Evolutionary conservation across 2,113 vertebrate species (phyloP).

Genomic region (Antechinus flavipes): DNA sequence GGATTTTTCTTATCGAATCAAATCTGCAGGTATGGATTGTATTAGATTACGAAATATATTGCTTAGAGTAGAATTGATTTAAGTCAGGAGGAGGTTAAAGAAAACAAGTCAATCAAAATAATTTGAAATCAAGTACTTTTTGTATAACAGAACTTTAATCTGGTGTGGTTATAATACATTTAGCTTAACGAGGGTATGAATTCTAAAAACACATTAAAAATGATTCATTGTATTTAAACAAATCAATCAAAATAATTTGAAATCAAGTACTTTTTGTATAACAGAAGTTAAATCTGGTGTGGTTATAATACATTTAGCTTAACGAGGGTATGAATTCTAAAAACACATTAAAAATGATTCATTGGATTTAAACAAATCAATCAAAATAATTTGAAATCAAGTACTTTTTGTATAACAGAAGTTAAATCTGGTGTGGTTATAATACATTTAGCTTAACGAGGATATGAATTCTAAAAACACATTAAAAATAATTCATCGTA

Average conservation of each 20-base stretch:
- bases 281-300: too few species aligned
- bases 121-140: background rate
- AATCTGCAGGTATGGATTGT: conserved; percentile 90
- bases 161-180: background rate
- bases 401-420: background rate
- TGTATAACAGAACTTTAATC: background rate
- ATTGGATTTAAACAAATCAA: background rate
- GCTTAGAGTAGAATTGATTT: background rate
- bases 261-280: too few species aligned
- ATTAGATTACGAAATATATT: background rate
- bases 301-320: too few species aligned
- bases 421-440: background rate
- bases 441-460: background rate
- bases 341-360: too few species aligned
- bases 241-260: too few species aligned
- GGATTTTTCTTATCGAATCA: conserved; percentile 96
- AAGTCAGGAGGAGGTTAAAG: background rate
- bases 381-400: background rate
- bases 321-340: too few species aligned
- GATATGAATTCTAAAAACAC: background rate
- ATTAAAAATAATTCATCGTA: background rate
- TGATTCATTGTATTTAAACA: background rate
- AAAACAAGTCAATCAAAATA: background rate
- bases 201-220: background rate
- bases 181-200: background rate